A percentile compares a stretch with the other conserved stretches of the same genome.
Conservation (phyloP, 1,140 invertebrate species). For the Nasonia vitripennis region DNA sequence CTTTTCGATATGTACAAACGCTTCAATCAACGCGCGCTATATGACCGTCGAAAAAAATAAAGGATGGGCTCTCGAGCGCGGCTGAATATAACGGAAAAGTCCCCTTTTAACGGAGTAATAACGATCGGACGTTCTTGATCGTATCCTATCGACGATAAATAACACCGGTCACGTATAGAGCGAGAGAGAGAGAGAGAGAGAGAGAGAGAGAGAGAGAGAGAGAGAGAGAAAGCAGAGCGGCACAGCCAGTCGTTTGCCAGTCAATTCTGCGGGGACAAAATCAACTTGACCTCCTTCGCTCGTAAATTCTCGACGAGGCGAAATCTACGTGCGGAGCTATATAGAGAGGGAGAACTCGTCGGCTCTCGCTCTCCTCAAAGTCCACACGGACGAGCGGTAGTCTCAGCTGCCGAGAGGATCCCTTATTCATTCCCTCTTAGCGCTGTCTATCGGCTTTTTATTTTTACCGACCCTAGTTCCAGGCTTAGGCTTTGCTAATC, state of each 20-base stretch:
- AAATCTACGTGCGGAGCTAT: conserved; percentile 39
- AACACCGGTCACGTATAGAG: conserved; percentile 59
- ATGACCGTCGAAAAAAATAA: not conserved
- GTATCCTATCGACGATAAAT: conserved; percentile 63
- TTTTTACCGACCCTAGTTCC: not conserved
- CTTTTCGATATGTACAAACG: not conserved
- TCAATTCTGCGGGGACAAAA: conserved; percentile 62
- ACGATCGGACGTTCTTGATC: conserved; percentile 41
- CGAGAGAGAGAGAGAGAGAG: not conserved
- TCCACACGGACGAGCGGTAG: not conserved
- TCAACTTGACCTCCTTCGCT: conserved; percentile 67
- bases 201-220: not conserved
- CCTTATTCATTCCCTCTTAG: not conserved
- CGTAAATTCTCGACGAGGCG: conserved; percentile 58
- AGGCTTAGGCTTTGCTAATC: no score
- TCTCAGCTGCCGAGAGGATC: not conserved
- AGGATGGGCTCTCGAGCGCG: not conserved
- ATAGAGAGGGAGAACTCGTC: not conserved
- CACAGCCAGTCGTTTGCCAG: conserved; percentile 51
- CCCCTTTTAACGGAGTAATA: conserved; percentile 53
- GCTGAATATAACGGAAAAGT: not conserved
- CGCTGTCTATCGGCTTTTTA: not conserved
- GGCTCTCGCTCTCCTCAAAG: not conserved
- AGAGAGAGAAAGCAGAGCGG: not conserved
- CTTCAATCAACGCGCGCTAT: not conserved